These are phyloP conservation scores for Zaprionus obscuricornis DNA, from an alignment of 2,888 invertebrate genomes.

Conservation along the genomic window DNA sequence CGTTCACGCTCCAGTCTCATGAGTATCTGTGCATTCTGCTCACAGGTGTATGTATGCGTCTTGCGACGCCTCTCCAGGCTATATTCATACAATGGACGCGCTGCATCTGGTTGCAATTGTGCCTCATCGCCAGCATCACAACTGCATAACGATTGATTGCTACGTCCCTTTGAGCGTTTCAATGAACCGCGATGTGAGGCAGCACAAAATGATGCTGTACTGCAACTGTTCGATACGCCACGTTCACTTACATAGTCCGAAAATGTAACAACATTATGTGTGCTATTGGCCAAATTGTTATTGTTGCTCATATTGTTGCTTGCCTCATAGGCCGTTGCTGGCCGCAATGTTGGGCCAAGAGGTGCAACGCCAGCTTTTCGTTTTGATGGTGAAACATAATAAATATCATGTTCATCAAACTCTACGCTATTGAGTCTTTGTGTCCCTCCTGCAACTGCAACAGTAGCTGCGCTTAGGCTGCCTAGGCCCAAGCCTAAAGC, in stretches of 20 bases:
- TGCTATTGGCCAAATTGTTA: slow-evolving; percentile 11
- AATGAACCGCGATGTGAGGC: slow-evolving; percentile 78
- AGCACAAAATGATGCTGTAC: slow-evolving; percentile 32
- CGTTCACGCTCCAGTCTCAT: slow-evolving; percentile 83
- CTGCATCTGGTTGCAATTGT: slow-evolving; percentile 82
- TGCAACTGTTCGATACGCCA: slow-evolving; percentile 41
- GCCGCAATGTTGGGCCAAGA: slow-evolving; percentile 59
- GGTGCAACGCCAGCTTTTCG: slow-evolving; percentile 76
- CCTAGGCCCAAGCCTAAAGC: slow-evolving; percentile 39
- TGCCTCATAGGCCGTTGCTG: slow-evolving; percentile 59
- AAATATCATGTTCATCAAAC: slow-evolving; percentile 82
- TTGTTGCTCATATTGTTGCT: slow-evolving; percentile 10
- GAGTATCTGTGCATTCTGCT: slow-evolving; percentile 84
- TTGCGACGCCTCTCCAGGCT: slow-evolving; percentile 84
- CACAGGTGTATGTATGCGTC: slow-evolving; percentile 84
- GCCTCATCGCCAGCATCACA: slow-evolving; percentile 83
- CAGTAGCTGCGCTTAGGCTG: slow-evolving; percentile 3
- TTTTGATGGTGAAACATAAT: slow-evolving; percentile 82
- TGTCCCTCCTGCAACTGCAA: background rate
- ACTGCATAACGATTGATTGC: slow-evolving; percentile 83
- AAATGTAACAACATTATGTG: slow-evolving; percentile 80
- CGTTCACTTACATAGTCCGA: slow-evolving; percentile 80
- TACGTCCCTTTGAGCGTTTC: slow-evolving; percentile 82
- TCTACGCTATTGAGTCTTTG: slow-evolving; percentile 57
- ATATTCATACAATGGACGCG: slow-evolving; percentile 83